These are phyloP conservation scores for Drosophila baimaii DNA, from an alignment of 1,140 invertebrate genomes.

Conservation along the genomic window DNA sequence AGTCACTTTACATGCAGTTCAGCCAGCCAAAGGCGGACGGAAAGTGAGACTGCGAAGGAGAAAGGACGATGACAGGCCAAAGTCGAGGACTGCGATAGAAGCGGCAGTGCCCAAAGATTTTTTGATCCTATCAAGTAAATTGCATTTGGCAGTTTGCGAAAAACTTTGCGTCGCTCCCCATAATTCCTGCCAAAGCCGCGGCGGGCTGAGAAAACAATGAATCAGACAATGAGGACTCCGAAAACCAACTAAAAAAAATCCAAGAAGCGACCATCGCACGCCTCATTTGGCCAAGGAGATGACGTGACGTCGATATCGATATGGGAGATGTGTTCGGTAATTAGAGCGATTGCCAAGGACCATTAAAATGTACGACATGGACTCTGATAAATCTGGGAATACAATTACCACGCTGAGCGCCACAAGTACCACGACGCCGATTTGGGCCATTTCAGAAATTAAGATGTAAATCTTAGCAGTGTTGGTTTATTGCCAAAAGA, in stretches of 20 bases:
- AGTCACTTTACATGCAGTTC: conserved; percentile 73
- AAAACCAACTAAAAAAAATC: background rate
- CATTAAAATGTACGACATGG: conserved; percentile 25
- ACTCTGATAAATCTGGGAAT: background rate
- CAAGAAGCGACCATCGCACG: conserved; percentile 28
- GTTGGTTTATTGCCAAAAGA: too few relatives aligned
- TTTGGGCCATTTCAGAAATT: background rate
- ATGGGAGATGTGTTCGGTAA: conserved; percentile 31
- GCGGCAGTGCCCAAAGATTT: conserved; percentile 68
- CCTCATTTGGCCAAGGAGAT: conserved; percentile 51
- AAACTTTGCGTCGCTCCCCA: conserved; percentile 69
- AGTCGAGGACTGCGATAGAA: conserved; percentile 29
- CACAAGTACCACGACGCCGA: background rate
- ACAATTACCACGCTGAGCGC: background rate
- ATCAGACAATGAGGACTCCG: conserved; percentile 20
- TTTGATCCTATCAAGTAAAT: conserved; percentile 83
- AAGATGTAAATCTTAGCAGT: background rate
- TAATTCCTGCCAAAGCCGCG: conserved; percentile 55
- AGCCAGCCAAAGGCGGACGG: background rate
- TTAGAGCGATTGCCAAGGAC: conserved; percentile 27
- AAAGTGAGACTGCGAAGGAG: conserved; percentile 1
- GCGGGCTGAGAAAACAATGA: conserved; percentile 46
- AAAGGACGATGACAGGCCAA: conserved; percentile 41
- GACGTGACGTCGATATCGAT: conserved; percentile 36
- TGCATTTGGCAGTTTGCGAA: conserved; percentile 81